Percentiles rank a stretch among this genome's conserved stretches.
Conservation (phyloP, 2,113 vertebrate species). For the Perccottus glenii region DNA sequence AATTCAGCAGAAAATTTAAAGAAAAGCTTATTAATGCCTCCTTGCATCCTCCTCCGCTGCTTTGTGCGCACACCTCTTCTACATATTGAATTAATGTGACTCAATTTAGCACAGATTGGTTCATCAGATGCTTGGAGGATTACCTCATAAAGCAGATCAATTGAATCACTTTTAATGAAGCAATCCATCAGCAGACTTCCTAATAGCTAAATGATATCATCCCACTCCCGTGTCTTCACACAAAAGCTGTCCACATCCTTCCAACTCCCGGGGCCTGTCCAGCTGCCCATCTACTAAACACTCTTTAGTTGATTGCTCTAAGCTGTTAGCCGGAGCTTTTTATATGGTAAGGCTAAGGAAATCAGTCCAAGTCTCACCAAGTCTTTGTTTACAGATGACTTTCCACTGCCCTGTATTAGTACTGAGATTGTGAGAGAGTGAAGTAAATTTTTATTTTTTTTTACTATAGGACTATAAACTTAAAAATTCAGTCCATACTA, state of each 20-base stretch:
- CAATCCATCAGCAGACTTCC: slow-evolving; percentile 58
- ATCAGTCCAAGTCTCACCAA: slow-evolving; percentile 15
- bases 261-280: slow-evolving; percentile 19
- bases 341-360: slow-evolving; percentile 17
- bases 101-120: slow-evolving; percentile 47
- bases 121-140: slow-evolving; percentile 38
- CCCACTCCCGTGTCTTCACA: slow-evolving; percentile 16
- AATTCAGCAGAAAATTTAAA: slow-evolving; percentile 9
- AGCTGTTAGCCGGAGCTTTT: slow-evolving; percentile 50
- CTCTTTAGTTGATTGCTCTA: slow-evolving; percentile 37
- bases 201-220: slow-evolving; percentile 48
- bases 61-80: slow-evolving; percentile 19
- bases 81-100: slow-evolving; percentile 29
- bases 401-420: slow-evolving; percentile 34
- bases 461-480: too few relatives aligned
- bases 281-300: slow-evolving; percentile 44
- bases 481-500: too few relatives aligned
- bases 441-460: slow-evolving; percentile 7
- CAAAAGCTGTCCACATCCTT: slow-evolving; percentile 22
- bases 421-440: slow-evolving; percentile 17
- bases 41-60: neutral
- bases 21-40: slow-evolving; percentile 9
- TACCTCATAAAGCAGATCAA: slow-evolving; percentile 46
- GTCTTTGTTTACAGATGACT: slow-evolving; percentile 60
- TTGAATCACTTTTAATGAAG: slow-evolving; percentile 60